Evolutionary conservation across 2,113 vertebrate genomes (phyloP).

Genomic region (Origma solitaria): DNA sequence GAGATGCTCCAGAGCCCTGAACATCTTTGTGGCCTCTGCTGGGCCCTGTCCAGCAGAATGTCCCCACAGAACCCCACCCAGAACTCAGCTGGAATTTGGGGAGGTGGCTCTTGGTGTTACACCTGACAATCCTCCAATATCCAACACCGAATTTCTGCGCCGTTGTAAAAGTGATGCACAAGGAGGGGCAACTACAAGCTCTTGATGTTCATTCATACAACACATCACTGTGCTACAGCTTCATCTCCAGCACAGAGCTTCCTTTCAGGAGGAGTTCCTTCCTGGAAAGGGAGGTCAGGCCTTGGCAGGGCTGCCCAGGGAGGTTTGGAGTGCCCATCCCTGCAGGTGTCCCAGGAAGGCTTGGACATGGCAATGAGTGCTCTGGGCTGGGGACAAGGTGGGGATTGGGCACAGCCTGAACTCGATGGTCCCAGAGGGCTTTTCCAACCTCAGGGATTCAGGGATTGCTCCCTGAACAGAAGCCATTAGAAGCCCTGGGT

Average conservation of each 20-base stretch:
- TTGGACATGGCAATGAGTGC: neutral
- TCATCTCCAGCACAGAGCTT: neutral
- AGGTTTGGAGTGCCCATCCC: neutral
- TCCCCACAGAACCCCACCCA: accelerated
- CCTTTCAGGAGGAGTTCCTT: neutral
- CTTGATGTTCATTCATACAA: no score
- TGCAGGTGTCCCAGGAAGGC: accelerated
- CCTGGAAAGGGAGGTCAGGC: neutral
- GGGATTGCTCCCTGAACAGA: neutral
- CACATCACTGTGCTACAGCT: neutral
- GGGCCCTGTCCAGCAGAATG: no score
- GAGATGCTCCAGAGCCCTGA: neutral
- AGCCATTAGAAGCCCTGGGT: neutral
- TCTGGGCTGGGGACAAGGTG: neutral
- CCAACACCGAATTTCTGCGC: accelerated
- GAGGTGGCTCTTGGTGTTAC: accelerated
- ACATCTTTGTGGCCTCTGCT: neutral
- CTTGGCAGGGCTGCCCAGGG: neutral
- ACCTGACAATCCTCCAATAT: accelerated
- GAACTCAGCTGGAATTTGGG: neutral
- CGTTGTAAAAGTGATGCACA: neutral
- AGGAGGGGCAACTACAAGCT: neutral
- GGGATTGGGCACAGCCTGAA: accelerated
- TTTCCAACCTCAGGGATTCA: neutral
- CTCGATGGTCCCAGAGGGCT: accelerated